phyloP scores from a whole-genome alignment of 2,888 invertebrate genomes.

The Dynastes tityus region DNA sequence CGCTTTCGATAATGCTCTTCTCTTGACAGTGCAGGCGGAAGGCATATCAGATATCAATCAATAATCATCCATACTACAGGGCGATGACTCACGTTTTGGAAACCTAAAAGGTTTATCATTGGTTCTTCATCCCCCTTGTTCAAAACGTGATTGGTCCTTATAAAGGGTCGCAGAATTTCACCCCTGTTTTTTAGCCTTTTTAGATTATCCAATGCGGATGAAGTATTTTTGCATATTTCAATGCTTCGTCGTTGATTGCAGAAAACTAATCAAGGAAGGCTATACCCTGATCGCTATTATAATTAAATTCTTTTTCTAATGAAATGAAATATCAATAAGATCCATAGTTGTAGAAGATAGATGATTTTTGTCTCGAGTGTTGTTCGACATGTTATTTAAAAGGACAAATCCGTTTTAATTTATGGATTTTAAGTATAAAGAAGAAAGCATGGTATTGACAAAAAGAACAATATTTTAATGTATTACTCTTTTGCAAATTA shows the following conservation, averaged over 20 bases:
- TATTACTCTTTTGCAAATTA: no score
- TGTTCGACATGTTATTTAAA: no score
- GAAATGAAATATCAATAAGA: no score
- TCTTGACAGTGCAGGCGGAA: not conserved
- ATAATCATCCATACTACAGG: conserved; percentile 46
- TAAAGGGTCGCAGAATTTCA: conserved; percentile 64
- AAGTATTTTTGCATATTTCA: conserved; percentile 2
- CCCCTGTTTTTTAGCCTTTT: conserved; percentile 67
- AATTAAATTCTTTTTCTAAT: no score
- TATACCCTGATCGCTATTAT: no score
- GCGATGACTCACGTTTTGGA: conserved; percentile 50
- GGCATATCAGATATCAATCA: conserved; percentile 40
- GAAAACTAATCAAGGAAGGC: not conserved
- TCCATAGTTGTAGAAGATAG: no score
- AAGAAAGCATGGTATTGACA: no score
- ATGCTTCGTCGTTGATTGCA: not conserved
- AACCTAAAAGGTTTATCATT: conserved; percentile 46
- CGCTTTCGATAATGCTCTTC: no score
- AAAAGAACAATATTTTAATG: no score
- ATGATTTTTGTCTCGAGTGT: no score
- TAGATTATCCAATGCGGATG: conserved; percentile 61
- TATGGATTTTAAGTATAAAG: no score
- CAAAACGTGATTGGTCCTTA: conserved; percentile 64
- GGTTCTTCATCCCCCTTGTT: conserved; percentile 58
- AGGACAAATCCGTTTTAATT: no score